Conservation (phyloP, 2,888 invertebrate genomes). For the Baronia brevicornis region DNA sequence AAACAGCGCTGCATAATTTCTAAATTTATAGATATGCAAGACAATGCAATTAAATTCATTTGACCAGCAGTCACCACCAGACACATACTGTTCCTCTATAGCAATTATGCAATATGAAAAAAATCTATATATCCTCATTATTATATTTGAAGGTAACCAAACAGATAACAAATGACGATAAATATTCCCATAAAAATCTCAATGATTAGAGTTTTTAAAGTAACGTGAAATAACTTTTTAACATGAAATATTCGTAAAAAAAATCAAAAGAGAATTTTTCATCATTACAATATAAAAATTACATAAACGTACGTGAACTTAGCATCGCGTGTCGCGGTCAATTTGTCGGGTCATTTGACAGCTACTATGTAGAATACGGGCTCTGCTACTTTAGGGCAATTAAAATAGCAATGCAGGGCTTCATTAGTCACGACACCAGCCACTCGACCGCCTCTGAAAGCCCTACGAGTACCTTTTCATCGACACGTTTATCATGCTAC, state of each 20-base stretch:
- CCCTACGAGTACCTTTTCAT: conserved; percentile 21
- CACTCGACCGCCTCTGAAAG: conserved; percentile 20
- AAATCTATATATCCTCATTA: no score
- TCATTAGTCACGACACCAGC: conserved; percentile 41
- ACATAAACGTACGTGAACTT: conserved; percentile 27
- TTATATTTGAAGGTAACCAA: no score
- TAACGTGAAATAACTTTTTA: no score
- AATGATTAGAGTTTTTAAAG: no score
- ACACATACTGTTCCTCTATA: no score
- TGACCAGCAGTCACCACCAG: no score
- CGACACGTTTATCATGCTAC: conserved; percentile 15
- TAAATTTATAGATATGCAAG: not conserved
- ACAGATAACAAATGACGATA: no score
- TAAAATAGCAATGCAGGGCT: conserved; percentile 60
- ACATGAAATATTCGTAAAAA: no score
- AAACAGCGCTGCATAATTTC: conserved; percentile 4
- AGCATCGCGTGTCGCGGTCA: conserved; percentile 65
- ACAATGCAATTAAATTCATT: no score
- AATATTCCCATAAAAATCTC: no score
- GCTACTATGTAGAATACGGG: conserved; percentile 56
- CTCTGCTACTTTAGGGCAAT: conserved; percentile 48
- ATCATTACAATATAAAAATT: conserved; percentile 31
- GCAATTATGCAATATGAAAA: no score
- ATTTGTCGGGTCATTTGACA: conserved; percentile 67
- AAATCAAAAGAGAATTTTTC: no score